phyloP scores from a whole-genome alignment of 2,113 vertebrate genomes.

The Sturnus vulgaris region DNA sequence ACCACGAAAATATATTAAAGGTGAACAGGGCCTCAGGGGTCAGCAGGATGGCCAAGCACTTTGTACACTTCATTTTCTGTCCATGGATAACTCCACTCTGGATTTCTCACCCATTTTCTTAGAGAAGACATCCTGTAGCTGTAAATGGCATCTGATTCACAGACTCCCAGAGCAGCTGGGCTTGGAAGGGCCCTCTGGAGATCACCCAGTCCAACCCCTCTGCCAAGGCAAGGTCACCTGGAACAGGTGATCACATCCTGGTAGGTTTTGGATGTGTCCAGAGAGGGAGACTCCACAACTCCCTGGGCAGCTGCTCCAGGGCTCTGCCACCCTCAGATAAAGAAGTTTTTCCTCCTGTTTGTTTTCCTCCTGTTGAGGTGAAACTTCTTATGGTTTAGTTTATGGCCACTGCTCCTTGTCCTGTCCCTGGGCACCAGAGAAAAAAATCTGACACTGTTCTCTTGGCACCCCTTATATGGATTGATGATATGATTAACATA shows the following conservation, averaged over 20 bases:
- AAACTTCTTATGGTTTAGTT: neutral
- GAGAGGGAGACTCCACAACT: neutral
- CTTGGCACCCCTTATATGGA: neutral
- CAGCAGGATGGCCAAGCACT: neutral
- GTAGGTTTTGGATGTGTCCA: no score
- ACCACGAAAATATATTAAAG: neutral
- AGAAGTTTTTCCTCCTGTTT: neutral
- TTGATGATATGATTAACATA: neutral
- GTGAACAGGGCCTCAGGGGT: neutral
- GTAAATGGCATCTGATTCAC: neutral
- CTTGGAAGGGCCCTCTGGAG: neutral
- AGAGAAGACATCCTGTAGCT: neutral
- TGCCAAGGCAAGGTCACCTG: neutral
- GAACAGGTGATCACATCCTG: fast-evolving
- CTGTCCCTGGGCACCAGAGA: neutral
- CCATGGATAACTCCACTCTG: fast-evolving
- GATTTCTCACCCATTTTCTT: neutral
- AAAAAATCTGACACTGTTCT: no score
- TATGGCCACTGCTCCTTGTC: neutral
- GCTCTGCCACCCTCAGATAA: neutral
- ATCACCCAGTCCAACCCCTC: neutral
- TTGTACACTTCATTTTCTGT: neutral
- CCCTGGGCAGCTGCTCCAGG: neutral
- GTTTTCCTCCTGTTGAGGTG: neutral
- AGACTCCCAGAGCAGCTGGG: neutral